phyloP scores from a whole-genome alignment of 2,113 vertebrate genomes.

The Mirounga angustirostris region DNA sequence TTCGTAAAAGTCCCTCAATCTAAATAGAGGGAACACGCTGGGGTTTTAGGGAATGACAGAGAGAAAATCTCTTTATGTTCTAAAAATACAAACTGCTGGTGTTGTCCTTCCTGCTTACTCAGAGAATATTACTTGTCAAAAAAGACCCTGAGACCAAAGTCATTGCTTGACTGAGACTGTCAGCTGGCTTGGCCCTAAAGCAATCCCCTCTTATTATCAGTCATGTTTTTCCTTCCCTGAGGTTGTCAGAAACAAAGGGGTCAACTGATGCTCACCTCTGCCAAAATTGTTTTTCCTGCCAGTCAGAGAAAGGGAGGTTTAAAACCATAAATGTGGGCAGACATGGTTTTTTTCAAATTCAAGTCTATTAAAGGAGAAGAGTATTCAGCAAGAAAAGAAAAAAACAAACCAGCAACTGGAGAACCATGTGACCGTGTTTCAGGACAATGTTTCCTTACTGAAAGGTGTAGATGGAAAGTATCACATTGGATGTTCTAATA shows the following conservation, averaged over 20 bases:
- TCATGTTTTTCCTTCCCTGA: background rate
- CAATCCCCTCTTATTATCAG: conserved; percentile 64
- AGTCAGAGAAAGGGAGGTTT: conserved; percentile 60
- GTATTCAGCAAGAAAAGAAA: background rate
- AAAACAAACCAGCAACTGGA: background rate
- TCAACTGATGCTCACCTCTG: conserved; percentile 66
- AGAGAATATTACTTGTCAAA: conserved; percentile 67
- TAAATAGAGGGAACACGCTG: background rate
- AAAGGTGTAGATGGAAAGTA: background rate
- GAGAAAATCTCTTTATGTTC: conserved; percentile 11
- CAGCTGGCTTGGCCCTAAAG: conserved; percentile 29
- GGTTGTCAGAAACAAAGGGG: conserved; percentile 68
- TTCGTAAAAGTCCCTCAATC: background rate
- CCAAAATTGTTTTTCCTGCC: conserved; percentile 72
- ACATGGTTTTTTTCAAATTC: background rate
- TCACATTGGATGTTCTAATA: background rate
- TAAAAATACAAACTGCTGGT: background rate
- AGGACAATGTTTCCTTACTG: background rate
- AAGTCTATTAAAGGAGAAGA: conserved; percentile 46
- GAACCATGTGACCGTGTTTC: background rate
- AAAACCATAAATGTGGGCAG: conserved; percentile 37
- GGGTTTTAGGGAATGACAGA: background rate
- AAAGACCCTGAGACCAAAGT: conserved; percentile 28
- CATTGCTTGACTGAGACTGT: background rate
- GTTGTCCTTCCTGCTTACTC: conserved; percentile 20